Conservation (phyloP, 1,140 invertebrate genomes). For the Drosophila serrata region DNA sequence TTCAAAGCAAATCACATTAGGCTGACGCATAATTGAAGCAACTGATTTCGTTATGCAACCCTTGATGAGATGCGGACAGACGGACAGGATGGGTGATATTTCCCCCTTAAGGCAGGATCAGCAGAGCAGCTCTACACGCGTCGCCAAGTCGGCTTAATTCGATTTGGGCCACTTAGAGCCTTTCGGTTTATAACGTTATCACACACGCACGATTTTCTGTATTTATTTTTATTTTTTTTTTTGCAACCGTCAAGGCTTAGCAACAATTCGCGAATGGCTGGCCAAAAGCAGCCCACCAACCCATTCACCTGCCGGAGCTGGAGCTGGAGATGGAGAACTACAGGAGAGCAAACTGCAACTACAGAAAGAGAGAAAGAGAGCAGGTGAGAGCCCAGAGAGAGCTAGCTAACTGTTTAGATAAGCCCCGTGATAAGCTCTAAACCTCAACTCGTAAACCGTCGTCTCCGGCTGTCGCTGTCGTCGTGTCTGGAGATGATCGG, state of each 20-base stretch:
- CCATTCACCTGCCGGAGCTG: slow-evolving; percentile 37
- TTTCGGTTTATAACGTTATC: slow-evolving; percentile 38
- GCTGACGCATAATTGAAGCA: slow-evolving; percentile 57
- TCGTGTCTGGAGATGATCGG: slow-evolving; percentile 17
- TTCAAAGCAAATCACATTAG: slow-evolving; percentile 77
- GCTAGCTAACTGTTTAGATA: slow-evolving; percentile 32
- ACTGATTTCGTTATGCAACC: slow-evolving; percentile 70
- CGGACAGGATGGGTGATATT: background rate
- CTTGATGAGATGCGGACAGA: slow-evolving; percentile 32
- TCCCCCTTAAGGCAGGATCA: slow-evolving; percentile 34
- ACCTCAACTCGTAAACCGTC: slow-evolving; percentile 40
- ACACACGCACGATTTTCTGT: slow-evolving; percentile 23
- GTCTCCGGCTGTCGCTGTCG: slow-evolving; percentile 20
- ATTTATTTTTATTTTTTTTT: background rate
- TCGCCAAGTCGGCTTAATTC: slow-evolving; percentile 35
- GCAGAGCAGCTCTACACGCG: slow-evolving; percentile 49
- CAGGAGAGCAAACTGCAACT: slow-evolving; percentile 14
- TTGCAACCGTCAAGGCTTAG: slow-evolving; percentile 76
- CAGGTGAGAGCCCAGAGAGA: slow-evolving; percentile 35
- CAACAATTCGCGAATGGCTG: slow-evolving; percentile 74
- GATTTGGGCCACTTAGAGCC: slow-evolving; percentile 42
- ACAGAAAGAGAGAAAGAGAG: slow-evolving; percentile 5
- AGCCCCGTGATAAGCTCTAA: slow-evolving; percentile 55
- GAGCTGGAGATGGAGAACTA: slow-evolving; percentile 32
- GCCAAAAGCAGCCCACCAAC: background rate